phyloP scores from a whole-genome alignment of 1,140 invertebrate genomes.

The Chironomus striatipennis region DNA sequence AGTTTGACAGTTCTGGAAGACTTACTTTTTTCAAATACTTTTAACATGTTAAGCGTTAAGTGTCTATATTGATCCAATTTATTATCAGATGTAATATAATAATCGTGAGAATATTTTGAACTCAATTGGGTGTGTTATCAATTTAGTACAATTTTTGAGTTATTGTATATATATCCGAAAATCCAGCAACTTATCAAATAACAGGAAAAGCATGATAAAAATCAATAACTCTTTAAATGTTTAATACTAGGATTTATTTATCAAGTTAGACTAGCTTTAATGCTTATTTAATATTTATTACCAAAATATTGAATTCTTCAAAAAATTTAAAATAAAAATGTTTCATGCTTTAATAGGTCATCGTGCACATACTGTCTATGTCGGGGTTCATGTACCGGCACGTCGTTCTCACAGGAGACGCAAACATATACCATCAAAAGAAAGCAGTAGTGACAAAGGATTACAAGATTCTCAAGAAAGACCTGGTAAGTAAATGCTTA shows the following conservation, averaged over 20 bases:
- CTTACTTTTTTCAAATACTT: no score
- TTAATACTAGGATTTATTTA: no score
- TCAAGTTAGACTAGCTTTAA: no score
- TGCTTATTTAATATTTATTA: no score
- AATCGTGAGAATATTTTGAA: background rate
- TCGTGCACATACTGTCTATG: slow-evolving; percentile 78
- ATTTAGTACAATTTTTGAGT: no score
- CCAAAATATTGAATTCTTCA: no score
- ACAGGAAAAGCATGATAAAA: no score
- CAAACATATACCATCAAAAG: slow-evolving; percentile 55
- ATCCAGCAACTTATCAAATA: no score
- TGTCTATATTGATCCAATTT: slow-evolving; percentile 25
- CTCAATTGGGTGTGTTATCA: background rate
- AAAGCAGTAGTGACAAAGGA: slow-evolving; percentile 38
- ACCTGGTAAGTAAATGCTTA: slow-evolving; percentile 50
- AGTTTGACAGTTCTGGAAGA: no score
- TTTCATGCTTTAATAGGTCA: slow-evolving; percentile 53
- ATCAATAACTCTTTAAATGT: no score
- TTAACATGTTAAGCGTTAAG: slow-evolving; percentile 6
- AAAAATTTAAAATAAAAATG: no score
- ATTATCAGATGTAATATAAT: background rate
- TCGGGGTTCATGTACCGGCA: slow-evolving; percentile 75
- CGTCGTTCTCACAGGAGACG: slow-evolving; percentile 63
- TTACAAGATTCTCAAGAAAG: slow-evolving; percentile 49
- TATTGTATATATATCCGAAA: no score